phyloP scores from a whole-genome alignment of 2,888 invertebrate species.

The Leucophenga montana region DNA sequence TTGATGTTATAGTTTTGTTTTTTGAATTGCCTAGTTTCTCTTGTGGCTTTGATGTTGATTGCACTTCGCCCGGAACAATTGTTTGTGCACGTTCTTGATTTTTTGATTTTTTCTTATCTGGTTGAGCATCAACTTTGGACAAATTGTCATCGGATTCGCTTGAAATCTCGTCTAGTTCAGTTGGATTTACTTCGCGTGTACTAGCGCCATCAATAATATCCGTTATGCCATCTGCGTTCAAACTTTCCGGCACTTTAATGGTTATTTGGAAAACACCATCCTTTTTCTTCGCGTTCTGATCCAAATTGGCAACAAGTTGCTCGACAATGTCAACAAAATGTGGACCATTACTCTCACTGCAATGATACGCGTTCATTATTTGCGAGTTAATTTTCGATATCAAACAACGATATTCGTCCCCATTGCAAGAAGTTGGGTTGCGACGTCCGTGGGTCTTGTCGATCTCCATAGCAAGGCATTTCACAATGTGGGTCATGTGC shows the following conservation, averaged over 20 bases:
- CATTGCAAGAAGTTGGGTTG: constrained; percentile 79
- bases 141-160: constrained; percentile 56
- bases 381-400: constrained; percentile 78
- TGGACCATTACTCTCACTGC: constrained; percentile 76
- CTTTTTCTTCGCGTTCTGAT: constrained; percentile 18
- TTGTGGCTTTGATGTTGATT: constrained; percentile 46
- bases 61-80: constrained; percentile 49
- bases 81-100: constrained; percentile 55
- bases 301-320: constrained; percentile 62
- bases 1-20: constrained; percentile 13
- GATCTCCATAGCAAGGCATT: constrained; percentile 79
- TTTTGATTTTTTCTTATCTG: constrained; percentile 51
- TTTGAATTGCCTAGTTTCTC: no score
- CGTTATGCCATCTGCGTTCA: constrained; percentile 8
- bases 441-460: constrained; percentile 84
- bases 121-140: background rate
- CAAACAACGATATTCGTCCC: constrained; percentile 80
- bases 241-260: constrained; percentile 72
- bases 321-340: constrained; percentile 75
- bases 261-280: constrained; percentile 44
- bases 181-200: constrained; percentile 51
- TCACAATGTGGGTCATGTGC: constrained; percentile 74
- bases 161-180: constrained; percentile 69
- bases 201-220: background rate
- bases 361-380: constrained; percentile 80